Evolutionary conservation across 2,888 invertebrate species (phyloP).

Genomic region (Lucinisca nassula): DNA sequence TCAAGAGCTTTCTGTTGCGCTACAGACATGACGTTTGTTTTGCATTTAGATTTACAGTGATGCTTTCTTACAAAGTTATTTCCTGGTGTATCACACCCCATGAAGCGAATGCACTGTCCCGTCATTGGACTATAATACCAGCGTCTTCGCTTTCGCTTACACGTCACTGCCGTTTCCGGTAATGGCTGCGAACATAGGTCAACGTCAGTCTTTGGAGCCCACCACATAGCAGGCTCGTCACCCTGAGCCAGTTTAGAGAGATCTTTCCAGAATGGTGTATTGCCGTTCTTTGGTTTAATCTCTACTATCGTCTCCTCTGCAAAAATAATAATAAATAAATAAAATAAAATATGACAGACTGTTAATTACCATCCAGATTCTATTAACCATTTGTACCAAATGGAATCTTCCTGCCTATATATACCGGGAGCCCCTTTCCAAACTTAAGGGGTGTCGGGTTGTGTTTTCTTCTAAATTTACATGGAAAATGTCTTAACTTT

Average conservation of each 20-base stretch:
- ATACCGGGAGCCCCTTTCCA: no score
- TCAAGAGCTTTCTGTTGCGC: not conserved
- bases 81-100: slow-evolving; percentile 71
- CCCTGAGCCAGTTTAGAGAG: not conserved
- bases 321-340: no score
- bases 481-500: no score
- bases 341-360: no score
- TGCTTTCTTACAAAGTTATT: slow-evolving; percentile 73
- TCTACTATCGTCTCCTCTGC: not conserved
- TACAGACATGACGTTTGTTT: slow-evolving; percentile 36
- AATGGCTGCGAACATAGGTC: slow-evolving; percentile 67
- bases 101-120: slow-evolving; percentile 70
- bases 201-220: slow-evolving; percentile 16
- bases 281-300: not conserved
- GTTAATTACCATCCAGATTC: no score
- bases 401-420: no score
- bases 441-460: no score
- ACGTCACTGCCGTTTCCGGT: slow-evolving; percentile 65
- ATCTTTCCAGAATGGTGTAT: not conserved
- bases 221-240: slow-evolving; percentile 48
- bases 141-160: slow-evolving; percentile 65
- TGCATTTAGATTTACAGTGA: slow-evolving; percentile 72
- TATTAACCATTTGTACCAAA: no score
- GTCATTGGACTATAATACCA: slow-evolving; percentile 72
- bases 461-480: no score